phyloP scores from a whole-genome alignment of 2,888 invertebrate genomes.

The Hemithea aestivaria region DNA sequence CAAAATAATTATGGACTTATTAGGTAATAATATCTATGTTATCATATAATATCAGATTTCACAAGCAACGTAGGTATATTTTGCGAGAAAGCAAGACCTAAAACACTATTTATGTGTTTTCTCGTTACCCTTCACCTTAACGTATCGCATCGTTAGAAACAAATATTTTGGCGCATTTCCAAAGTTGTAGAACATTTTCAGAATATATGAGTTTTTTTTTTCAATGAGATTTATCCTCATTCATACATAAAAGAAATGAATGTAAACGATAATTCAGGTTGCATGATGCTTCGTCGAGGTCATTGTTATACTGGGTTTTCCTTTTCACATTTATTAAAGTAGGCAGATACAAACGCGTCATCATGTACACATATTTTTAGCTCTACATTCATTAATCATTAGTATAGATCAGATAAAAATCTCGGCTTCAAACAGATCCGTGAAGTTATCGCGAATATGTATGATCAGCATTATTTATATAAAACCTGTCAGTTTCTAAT shows the following conservation, averaged over 20 bases:
- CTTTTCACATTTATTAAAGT: slow-evolving; percentile 1
- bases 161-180: slow-evolving; percentile 16
- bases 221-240: slow-evolving; percentile 18
- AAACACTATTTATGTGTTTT: no score
- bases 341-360: no score
- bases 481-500: neutral
- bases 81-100: no score
- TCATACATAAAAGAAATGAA: slow-evolving; percentile 17
- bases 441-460: slow-evolving; percentile 1
- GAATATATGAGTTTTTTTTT: slow-evolving; percentile 12
- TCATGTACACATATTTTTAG: no score
- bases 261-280: slow-evolving; percentile 8
- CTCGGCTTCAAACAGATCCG: no score
- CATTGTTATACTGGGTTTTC: slow-evolving; percentile 7
- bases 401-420: no score
- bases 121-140: neutral
- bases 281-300: slow-evolving; percentile 1
- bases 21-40: no score
- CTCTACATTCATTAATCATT: no score
- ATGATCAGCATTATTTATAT: neutral
- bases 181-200: slow-evolving; percentile 12
- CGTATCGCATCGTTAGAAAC: slow-evolving; percentile 6
- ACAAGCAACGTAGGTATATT: no score
- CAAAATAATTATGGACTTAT: no score
- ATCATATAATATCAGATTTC: no score